These are phyloP conservation scores for Marmota monax DNA, from an alignment of 2,113 vertebrate genomes.

Conservation along the genomic window DNA sequence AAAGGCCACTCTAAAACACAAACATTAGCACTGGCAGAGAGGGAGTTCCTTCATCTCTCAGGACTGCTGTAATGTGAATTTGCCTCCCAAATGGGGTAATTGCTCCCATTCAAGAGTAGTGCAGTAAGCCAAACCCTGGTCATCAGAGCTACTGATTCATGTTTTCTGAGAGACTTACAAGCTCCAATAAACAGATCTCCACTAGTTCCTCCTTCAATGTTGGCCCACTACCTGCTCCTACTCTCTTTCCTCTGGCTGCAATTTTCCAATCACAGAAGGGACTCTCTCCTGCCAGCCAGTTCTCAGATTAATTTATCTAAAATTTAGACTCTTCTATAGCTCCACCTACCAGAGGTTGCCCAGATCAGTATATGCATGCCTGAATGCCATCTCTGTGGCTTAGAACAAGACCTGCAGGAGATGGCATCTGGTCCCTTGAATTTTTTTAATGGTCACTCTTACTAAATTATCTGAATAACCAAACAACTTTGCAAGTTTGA, in stretches of 20 bases:
- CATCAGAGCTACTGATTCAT: not conserved
- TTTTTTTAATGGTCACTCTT: not conserved
- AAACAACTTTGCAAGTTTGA: not conserved
- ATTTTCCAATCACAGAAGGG: not conserved
- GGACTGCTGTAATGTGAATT: not conserved
- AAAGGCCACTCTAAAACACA: constrained; percentile 24
- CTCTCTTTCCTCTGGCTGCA: not conserved
- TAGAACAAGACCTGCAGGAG: not conserved
- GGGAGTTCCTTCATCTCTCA: not conserved
- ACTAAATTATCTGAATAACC: not conserved
- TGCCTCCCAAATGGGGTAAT: not conserved
- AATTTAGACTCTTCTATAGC: not conserved
- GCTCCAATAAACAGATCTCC: not conserved
- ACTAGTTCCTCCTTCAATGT: not conserved
- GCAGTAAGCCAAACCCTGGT: constrained; percentile 19
- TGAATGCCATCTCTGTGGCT: not conserved
- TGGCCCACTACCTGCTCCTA: not conserved
- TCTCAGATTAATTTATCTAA: not conserved
- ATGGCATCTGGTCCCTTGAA: not conserved
- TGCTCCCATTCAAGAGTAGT: not conserved
- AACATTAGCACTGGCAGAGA: not conserved
- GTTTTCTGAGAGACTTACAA: not conserved
- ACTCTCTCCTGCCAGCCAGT: not conserved
- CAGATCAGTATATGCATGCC: fast-evolving
- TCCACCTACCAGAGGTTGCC: not conserved